Percentiles rank a stretch among this genome's conserved stretches.
phyloP scores from a whole-genome alignment of 2,888 invertebrate genomes.

The Thalpophila matura region DNA sequence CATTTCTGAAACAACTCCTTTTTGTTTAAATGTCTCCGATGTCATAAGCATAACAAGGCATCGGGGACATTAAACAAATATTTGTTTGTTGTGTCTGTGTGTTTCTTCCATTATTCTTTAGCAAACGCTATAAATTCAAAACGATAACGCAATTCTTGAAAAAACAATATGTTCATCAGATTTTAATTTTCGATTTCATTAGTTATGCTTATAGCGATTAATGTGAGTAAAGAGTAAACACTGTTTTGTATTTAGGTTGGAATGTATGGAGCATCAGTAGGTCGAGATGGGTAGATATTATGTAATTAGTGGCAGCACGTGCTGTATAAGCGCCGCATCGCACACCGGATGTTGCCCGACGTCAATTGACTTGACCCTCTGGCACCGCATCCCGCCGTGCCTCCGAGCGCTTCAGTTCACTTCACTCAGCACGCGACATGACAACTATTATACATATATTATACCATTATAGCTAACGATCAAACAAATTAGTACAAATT shows the following conservation, averaged over 20 bases:
- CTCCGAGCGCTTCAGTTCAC: constrained; percentile 70
- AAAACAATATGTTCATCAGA: not conserved
- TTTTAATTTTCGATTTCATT: constrained; percentile 5
- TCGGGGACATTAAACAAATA: too few species aligned
- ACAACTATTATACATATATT: constrained; percentile 55
- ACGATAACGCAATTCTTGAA: not conserved
- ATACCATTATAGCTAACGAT: constrained; percentile 55
- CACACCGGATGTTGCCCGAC: constrained; percentile 84
- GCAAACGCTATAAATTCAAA: constrained; percentile 22
- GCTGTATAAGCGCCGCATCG: constrained; percentile 75
- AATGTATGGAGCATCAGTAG: constrained; percentile 47
- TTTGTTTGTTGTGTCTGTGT: constrained; percentile 11
- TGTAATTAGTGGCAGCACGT: constrained; percentile 80
- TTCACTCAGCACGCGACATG: constrained; percentile 75
- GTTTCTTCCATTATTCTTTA: not conserved
- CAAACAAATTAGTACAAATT: constrained; percentile 44
- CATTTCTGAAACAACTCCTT: too few species aligned
- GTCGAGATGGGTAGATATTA: constrained; percentile 63
- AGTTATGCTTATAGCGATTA: not conserved
- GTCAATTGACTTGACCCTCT: constrained; percentile 90
- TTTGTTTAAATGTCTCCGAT: not conserved
- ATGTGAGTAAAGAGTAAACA: too few species aligned
- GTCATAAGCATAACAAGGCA: too few species aligned
- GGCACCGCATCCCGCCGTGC: constrained; percentile 84
- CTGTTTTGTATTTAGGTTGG: too few species aligned